Base-by-base conservation (phyloP, 1,140 invertebrate species). In the Limonius californicus region DNA sequence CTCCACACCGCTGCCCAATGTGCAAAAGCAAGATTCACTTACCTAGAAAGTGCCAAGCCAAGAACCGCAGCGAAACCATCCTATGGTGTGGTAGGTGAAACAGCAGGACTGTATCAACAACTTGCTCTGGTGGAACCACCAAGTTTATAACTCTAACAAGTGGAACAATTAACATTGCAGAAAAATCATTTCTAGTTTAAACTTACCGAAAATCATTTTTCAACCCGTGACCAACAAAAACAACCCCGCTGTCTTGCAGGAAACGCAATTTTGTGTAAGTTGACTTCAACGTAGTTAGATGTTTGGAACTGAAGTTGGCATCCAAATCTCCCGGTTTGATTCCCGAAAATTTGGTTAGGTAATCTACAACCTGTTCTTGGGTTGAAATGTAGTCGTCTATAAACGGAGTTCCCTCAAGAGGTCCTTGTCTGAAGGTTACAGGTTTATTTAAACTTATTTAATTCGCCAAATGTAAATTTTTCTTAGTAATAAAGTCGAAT, bases 351-450 rank as follows among this genome's bases (percentile, higher is more conserved):
- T 95, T 91, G 0, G 93, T 95, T 59, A 95, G 72, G 75, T 95
- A 95, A 79, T 96, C 93, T 1, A 93, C 91, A 12, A 94, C 91
- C 75, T 94, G 90, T 76, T 95, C 93, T 75, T 92, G 91, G 20
- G 92, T 95, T 45, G 89, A 89, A 62, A 96, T 94, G 72, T 95
- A 95, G 78, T 96, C 94, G 77, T 96, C 94, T 61, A 96, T 89
- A 70, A 96, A 95, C 0, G 92, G 90, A 19, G 87, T 86, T 11
- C 91, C 91, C 76, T 91, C 86, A 57, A 89, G 72, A 0, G 82
- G 79, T n/a, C 91, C 92, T 80, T 91, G 85, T 1, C 89, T 91
- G 72, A 19, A 76, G n/a, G n/a, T n/a, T n/a, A n/a, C n/a, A n/a
- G n/a, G n/a, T n/a, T n/a, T n/a, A n/a, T n/a, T n/a, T n/a, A n/a